Percentiles rank a stretch among this genome's conserved stretches.
phyloP scores from a whole-genome alignment of 2,797 vertebrate species.

The Sebastes aleutianus region DNA sequence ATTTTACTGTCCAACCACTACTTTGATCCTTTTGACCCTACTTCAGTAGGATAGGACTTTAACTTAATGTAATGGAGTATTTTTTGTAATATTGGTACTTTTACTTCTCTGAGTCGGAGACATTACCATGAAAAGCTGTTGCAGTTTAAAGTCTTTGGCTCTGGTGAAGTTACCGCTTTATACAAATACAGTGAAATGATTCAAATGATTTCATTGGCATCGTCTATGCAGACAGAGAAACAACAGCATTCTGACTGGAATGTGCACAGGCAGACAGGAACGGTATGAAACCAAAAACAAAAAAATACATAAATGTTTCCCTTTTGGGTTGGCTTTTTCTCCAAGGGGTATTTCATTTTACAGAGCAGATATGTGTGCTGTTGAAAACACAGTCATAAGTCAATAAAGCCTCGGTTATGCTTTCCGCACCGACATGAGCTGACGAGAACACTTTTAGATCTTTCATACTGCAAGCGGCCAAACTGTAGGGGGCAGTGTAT shows the following conservation, averaged over 20 bases:
- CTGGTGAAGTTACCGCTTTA: background rate
- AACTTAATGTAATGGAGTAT: background rate
- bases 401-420: background rate
- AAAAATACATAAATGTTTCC: background rate
- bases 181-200: background rate
- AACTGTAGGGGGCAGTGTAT: no score
- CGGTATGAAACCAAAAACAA: background rate
- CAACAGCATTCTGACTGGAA: background rate
- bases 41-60: background rate
- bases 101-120: background rate
- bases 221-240: background rate
- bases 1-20: background rate
- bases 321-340: background rate
- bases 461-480: no score
- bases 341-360: background rate
- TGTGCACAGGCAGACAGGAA: background rate
- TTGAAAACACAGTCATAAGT: background rate
- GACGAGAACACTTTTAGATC: no score
- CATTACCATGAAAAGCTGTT: background rate
- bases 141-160: background rate
- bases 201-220: background rate
- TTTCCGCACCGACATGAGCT: no score
- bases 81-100: background rate
- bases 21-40: background rate
- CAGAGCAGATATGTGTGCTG: background rate